A percentile compares a stretch with the other conserved stretches of the same genome.
Conservation (phyloP, 2,113 vertebrate genomes). For the Mastomys coucha region DNA sequence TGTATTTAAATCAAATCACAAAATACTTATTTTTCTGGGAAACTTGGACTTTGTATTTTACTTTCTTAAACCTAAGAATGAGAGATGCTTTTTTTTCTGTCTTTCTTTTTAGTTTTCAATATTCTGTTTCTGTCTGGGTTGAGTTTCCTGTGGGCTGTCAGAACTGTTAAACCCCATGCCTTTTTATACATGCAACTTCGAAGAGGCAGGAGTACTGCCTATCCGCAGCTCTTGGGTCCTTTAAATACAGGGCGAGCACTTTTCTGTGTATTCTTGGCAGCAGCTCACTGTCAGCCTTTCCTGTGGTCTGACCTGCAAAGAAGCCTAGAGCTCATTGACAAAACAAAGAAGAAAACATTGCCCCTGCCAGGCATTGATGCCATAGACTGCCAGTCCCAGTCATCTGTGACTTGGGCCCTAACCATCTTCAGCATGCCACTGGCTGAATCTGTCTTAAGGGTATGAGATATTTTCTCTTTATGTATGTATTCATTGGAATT, state of each 20-base stretch:
- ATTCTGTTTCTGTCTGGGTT: constrained; percentile 62
- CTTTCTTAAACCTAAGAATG: constrained; percentile 29
- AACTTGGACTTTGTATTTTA: background rate
- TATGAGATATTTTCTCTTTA: background rate
- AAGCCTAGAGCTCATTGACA: constrained; percentile 45
- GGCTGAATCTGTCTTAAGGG: constrained; percentile 46
- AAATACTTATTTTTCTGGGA: background rate
- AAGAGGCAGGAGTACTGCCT: constrained; percentile 52
- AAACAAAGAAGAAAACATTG: constrained; percentile 53
- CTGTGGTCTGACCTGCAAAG: background rate
- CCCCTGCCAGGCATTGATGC: constrained; percentile 15
- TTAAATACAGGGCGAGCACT: constrained; percentile 55
- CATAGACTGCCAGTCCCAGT: background rate
- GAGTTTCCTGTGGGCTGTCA: constrained; percentile 69
- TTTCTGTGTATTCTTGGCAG: background rate
- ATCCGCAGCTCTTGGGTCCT: constrained; percentile 57
- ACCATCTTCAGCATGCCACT: constrained; percentile 33
- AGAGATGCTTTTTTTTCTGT: background rate
- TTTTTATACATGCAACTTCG: constrained; percentile 63
- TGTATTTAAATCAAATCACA: background rate
- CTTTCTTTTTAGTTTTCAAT: constrained; percentile 3
- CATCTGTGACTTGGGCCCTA: constrained; percentile 5
- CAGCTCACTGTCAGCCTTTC: constrained; percentile 39
- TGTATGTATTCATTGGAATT: background rate
- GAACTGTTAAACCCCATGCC: constrained; percentile 46